These are phyloP conservation scores for Neogobius melanostomus DNA, from an alignment of 2,113 vertebrate genomes.

Conservation along the genomic window DNA sequence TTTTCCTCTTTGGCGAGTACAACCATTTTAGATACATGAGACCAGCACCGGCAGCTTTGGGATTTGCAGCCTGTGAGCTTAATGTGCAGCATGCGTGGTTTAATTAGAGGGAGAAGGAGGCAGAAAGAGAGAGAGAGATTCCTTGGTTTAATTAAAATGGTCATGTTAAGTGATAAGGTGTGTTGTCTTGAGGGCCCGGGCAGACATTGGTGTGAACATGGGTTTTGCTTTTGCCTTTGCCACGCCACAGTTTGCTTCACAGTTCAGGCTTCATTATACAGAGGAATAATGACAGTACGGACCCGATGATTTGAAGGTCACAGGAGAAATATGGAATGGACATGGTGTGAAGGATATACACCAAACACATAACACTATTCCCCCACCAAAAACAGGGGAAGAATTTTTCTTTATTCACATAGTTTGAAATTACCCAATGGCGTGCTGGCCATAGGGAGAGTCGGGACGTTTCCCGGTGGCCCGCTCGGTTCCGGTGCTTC, in stretches of 20 bases:
- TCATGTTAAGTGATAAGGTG: not conserved
- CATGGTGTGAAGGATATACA: not conserved
- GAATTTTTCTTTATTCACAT: too few relatives aligned
- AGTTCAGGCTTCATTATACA: not conserved
- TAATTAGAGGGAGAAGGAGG: not conserved
- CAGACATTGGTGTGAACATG: not conserved
- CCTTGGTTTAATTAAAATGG: conserved; percentile 1
- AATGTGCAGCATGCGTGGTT: not conserved
- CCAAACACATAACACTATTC: not conserved
- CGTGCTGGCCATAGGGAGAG: too few relatives aligned
- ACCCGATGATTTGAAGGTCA: not conserved
- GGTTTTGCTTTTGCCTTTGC: not conserved
- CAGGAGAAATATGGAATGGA: not conserved
- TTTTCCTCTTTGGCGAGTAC: not conserved
- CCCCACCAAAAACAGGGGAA: too few relatives aligned
- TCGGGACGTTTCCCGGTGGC: too few relatives aligned
- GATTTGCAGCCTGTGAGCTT: not conserved
- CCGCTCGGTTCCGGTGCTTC: too few relatives aligned
- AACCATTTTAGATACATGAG: not conserved
- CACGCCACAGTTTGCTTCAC: not conserved
- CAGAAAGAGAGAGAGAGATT: not conserved
- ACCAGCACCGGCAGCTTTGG: not conserved
- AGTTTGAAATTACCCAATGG: too few relatives aligned
- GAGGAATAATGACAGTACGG: not conserved
- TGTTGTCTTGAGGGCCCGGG: not conserved